phyloP scores from a whole-genome alignment of 2,797 vertebrate genomes.

The Dipus sagitta region DNA sequence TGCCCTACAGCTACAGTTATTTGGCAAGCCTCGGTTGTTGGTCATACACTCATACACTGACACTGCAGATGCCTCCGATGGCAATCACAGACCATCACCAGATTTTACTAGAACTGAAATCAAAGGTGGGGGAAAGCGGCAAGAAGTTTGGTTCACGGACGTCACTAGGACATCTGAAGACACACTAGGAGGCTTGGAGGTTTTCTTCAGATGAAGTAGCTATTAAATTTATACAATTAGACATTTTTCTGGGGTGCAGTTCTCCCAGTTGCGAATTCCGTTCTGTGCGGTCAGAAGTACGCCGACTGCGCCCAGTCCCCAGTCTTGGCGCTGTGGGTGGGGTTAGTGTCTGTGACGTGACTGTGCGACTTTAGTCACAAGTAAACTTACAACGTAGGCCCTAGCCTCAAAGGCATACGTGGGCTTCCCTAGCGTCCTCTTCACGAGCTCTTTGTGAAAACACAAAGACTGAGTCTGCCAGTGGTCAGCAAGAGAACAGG shows the following conservation, averaged over 20 bases:
- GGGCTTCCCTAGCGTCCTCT: constrained; percentile 98
- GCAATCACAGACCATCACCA: background rate
- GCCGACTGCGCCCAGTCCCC: constrained; percentile 50
- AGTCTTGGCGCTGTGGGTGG: constrained; percentile 82
- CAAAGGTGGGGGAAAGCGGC: background rate
- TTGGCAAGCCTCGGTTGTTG: background rate
- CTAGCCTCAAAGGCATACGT: constrained; percentile 98
- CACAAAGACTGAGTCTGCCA: constrained; percentile 95
- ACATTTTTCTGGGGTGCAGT: background rate
- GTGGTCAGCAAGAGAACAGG: constrained; percentile 91
- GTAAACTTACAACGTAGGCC: constrained; percentile 97
- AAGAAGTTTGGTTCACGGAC: background rate
- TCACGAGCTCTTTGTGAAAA: constrained; percentile 98
- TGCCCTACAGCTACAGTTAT: background rate
- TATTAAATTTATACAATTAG: background rate
- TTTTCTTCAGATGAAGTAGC: background rate
- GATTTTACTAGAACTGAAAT: background rate
- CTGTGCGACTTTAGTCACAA: constrained; percentile 83
- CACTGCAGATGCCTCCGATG: background rate
- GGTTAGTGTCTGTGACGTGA: constrained; percentile 90
- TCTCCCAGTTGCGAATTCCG: background rate
- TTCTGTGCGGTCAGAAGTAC: background rate
- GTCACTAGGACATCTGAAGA: background rate
- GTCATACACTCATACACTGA: background rate
- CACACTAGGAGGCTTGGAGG: background rate